These are phyloP conservation scores for Sminthurides aquaticus DNA, from an alignment of 2,888 invertebrate species.

Conservation along the genomic window DNA sequence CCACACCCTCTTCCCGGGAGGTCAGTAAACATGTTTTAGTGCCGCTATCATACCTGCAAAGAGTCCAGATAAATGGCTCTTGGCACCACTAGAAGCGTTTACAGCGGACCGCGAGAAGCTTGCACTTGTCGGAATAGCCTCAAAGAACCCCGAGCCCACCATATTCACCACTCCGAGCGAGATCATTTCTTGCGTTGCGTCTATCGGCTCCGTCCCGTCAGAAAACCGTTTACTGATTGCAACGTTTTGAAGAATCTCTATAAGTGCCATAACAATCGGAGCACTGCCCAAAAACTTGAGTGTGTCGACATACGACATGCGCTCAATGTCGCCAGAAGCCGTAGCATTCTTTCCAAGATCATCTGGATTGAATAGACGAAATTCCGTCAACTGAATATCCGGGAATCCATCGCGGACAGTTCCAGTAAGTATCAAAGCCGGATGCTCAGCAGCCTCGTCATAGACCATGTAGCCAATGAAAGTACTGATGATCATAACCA, in stretches of 20 bases:
- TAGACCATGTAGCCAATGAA: conserved; percentile 53
- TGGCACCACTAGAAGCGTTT: conserved; percentile 77
- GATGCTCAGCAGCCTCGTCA: conserved; percentile 47
- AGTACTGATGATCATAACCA: conserved; percentile 62
- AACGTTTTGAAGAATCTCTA: conserved; percentile 85
- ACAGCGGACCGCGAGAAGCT: conserved; percentile 86
- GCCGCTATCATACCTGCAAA: conserved; percentile 56
- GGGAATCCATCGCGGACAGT: conserved; percentile 59
- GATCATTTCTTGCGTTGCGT: conserved; percentile 87
- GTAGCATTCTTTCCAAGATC: not conserved
- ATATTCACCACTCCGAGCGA: conserved; percentile 75
- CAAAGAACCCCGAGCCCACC: conserved; percentile 66
- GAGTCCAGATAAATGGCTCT: conserved; percentile 72
- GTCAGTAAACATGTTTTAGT: not conserved
- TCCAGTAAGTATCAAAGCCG: conserved; percentile 63
- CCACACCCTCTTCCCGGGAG: no score
- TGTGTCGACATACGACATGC: conserved; percentile 25
- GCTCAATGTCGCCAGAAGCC: conserved; percentile 37
- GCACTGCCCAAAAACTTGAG: conserved; percentile 61
- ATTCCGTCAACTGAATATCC: conserved; percentile 60
- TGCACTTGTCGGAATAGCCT: conserved; percentile 79
- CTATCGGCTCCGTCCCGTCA: conserved; percentile 58
- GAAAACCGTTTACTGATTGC: conserved; percentile 94
- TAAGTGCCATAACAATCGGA: conserved; percentile 75
- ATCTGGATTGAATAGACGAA: conserved; percentile 60